A percentile compares a stretch with the other conserved stretches of the same genome.
Evolutionary conservation across 2,888 invertebrate species (phyloP).

Genomic region (Aporophyla lueneburgensis): DNA sequence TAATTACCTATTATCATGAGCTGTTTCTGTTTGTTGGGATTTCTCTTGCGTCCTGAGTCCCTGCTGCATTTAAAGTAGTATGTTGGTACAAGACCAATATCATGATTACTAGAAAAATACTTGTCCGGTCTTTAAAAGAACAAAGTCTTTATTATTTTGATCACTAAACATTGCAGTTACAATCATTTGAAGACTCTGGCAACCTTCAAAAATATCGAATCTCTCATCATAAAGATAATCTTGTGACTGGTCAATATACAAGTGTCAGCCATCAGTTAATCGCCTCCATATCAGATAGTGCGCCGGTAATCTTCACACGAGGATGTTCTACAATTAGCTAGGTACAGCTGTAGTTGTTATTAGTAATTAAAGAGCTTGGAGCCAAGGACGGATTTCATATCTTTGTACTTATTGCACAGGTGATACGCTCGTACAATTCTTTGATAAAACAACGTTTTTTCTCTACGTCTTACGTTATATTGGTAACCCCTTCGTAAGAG

Average conservation of each 20-base stretch:
- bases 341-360: conserved; percentile 24
- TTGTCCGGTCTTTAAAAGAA: background rate
- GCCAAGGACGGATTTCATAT: conserved; percentile 49
- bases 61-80: background rate
- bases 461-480: background rate
- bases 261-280: conserved; percentile 1
- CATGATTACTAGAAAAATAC: background rate
- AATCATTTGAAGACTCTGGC: conserved; percentile 14
- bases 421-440: background rate
- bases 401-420: conserved; percentile 28
- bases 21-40: conserved; percentile 16
- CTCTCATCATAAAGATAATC: conserved; percentile 32
- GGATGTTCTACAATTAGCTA: conserved; percentile 25
- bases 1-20: conserved; percentile 32
- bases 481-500: background rate
- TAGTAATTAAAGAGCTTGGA: conserved; percentile 19
- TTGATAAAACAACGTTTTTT: background rate
- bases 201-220: conserved; percentile 27
- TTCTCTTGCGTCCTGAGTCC: conserved; percentile 27
- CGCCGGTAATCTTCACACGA: conserved; percentile 32
- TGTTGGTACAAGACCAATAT: background rate
- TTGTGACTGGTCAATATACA: conserved; percentile 19
- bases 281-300: conserved; percentile 34
- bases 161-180: background rate
- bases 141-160: conserved; percentile 3